Evolutionary conservation across 2,797 vertebrate species (phyloP), one percentile per base, ranked within the genome.

Genomic region (Sciaenops ocellatus): DNA sequence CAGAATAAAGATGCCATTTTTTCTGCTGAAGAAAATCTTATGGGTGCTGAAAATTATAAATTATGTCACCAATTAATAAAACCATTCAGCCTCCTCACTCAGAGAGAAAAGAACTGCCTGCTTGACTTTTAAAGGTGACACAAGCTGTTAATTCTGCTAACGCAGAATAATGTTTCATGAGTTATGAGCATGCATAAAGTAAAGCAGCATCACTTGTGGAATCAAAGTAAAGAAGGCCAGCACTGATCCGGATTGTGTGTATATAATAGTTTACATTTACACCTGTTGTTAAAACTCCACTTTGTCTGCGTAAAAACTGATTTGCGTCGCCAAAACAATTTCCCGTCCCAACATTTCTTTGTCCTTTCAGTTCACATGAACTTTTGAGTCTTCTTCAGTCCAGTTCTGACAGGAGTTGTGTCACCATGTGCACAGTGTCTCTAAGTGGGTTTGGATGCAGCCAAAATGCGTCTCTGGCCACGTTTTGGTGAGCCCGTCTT

Each of bases 181-280:
- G 20, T 28, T 51, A 56, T 0, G 22, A 9, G 34, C 34, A 63
- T 54, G 47, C 54, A 24, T 22, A 8, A 50, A 28, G n/a, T 34
- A 26, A 70, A 71, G 57, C 54, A 51, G 54, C 56, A 6, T 28
- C 38, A 6, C 20, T 4, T 7, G 54, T 47, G 48, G 24, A 44
- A 48, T 41, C 26, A 61, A 73, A 46, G 34, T 28, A 44, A 48
- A 1, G 11, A 13, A 52, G 41, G 16, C 60, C 82, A 64, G 47
- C 83, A 78, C 85, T 82, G 88, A 88, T 90, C 89, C 89, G 77
- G 79, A 80, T 16, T 22, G 79, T 74, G 66, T 70, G 38, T 51
- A 42, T 67, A 18, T 47, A 50, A 59, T 60, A 70, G 59, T 87
- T 86, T 86, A 84, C 85, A 87, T 89, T 76, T 89, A 82, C 82